Conservation (phyloP, 2,888 invertebrate species). For the Noctua pronuba region DNA sequence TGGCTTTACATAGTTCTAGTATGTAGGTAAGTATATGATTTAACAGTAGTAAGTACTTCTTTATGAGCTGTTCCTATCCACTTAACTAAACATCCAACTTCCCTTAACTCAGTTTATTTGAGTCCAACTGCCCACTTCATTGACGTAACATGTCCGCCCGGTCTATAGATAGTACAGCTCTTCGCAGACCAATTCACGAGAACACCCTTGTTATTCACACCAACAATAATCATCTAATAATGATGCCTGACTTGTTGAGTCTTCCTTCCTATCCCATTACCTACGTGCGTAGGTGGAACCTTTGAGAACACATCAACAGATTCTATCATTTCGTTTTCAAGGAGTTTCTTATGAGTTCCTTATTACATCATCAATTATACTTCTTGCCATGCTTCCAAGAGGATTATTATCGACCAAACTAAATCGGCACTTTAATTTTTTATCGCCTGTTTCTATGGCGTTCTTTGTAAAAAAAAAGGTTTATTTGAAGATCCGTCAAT, state of each 20-base stretch:
- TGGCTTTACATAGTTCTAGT: not conserved
- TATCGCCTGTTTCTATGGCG: not conserved
- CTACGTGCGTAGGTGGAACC: not conserved
- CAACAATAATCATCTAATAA: conserved; percentile 1
- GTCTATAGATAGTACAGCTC: not conserved
- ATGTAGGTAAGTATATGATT: not conserved
- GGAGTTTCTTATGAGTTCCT: conserved; percentile 7
- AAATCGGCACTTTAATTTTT: not conserved
- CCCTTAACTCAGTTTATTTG: not conserved
- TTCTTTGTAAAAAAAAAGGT: not conserved
- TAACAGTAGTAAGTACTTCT: not conserved
- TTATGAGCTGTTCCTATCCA: not conserved
- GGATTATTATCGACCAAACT: not conserved
- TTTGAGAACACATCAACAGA: conserved; percentile 1
- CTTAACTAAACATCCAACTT: not conserved
- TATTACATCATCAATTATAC: conserved; percentile 18
- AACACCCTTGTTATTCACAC: not conserved
- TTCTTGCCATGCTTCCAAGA: conserved; percentile 22
- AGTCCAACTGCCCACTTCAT: not conserved
- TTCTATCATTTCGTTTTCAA: conserved; percentile 20
- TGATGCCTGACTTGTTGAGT: not conserved
- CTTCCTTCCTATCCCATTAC: not conserved
- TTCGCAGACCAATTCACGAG: not conserved
- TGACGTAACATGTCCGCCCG: not conserved
- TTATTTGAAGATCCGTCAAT: not conserved